Evolutionary conservation across 1,140 invertebrate species (phyloP), one percentile per base, ranked within the genome.

Genomic region (Sipha flava): DNA sequence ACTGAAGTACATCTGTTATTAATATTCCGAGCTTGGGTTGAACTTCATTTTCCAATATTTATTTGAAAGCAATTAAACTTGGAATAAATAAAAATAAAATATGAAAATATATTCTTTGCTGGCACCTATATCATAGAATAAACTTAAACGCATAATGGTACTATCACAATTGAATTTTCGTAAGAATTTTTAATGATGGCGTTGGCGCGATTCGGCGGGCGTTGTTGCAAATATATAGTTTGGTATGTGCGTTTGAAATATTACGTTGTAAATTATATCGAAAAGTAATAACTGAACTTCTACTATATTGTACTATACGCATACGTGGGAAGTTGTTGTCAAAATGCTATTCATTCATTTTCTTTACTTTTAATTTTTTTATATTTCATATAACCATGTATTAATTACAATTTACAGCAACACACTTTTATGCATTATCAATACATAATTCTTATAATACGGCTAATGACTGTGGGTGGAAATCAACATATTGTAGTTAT

Each of bases 201-300:
- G 70, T 73, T 73, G 45, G 45, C 70, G 66, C 66, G 10, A 73
- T 73, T 52, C 47, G 70, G 45, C 70, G 34, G 70, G 70, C 47
- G 70, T 73, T 73, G 23, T 68, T 37, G 37, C 40, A 45, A 68
- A 45, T 16, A 66, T 43, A 43, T 68, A 14, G 21, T 68, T 14
- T 68, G 12, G 10, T 9, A 21, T 43, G 23, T 21, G 21, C 16
- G 64, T 68, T 45, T 45, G 37, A 45, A 68, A 68, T 26, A 26
- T 26, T 68, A 43, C 16, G 64, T 52, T 12, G 5, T 73, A 31
- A 73, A 73, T 73, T 73, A 73, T 52, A 73, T 73, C 70, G 47
- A 73, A 73, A 73, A 31, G 45, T 23, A 73, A 73, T 52, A 34
- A 52, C 52, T 34, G 70, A 52, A 73, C 45, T 73, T 52, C 47